Percentiles rank a stretch among this genome's conserved stretches.
Evolutionary conservation across 1,140 invertebrate species (phyloP).

Genomic region (Whitmania pigra): DNA sequence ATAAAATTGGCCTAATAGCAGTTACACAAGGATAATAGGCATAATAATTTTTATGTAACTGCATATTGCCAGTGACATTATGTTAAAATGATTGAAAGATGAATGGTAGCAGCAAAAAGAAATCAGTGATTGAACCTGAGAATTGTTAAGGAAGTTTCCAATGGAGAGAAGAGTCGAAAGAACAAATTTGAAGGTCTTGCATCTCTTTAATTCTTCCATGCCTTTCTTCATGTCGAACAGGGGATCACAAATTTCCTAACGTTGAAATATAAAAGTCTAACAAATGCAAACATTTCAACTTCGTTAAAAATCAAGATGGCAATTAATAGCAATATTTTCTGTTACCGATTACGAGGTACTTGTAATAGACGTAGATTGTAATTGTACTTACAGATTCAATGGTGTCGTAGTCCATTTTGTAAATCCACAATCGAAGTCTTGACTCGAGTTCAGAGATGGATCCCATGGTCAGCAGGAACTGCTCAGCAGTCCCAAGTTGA

Average conservation of each 20-base stretch:
- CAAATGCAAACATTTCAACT: too few species aligned
- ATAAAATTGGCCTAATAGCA: too few species aligned
- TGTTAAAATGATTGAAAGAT: too few species aligned
- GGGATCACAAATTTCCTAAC: slow-evolving; percentile 88
- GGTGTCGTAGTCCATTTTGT: slow-evolving; percentile 19
- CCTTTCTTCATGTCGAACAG: slow-evolving; percentile 95
- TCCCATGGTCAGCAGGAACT: slow-evolving; percentile 16
- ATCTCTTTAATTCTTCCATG: slow-evolving; percentile 60
- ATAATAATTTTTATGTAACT: too few species aligned
- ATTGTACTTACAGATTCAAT: slow-evolving; percentile 7
- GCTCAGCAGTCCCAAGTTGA: slow-evolving; percentile 11
- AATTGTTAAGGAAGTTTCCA: slow-evolving; percentile 90
- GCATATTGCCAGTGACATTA: too few species aligned
- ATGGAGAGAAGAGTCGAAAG: slow-evolving; percentile 82
- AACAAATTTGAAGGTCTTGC: slow-evolving; percentile 87
- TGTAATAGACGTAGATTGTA: not conserved
- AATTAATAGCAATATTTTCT: not conserved
- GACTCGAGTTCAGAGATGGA: slow-evolving; percentile 18
- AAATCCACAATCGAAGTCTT: slow-evolving; percentile 12
- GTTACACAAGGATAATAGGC: too few species aligned
- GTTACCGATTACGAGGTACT: too few species aligned
- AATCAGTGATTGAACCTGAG: not conserved
- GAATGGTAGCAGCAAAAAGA: too few species aligned
- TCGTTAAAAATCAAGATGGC: not conserved
- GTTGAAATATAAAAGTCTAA: not conserved